Conservation (phyloP, 2,888 invertebrate species). For the Caenorhabditis drosophilae region DNA sequence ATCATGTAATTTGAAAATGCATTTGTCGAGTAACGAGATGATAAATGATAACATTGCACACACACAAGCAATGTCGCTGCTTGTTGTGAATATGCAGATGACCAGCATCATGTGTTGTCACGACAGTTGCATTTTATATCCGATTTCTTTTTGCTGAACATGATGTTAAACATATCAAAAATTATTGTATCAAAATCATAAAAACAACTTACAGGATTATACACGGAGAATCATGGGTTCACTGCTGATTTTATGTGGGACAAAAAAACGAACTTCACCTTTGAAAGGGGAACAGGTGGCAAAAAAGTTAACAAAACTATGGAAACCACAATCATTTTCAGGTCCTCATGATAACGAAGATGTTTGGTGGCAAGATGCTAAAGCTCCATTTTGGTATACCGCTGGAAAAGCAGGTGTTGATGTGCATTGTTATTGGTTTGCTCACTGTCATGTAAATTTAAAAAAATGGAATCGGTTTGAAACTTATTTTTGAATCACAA, state of each 20-base stretch:
- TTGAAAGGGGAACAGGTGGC: conserved; percentile 59
- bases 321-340: too few species aligned
- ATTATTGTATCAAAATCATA: neutral
- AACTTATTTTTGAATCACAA: conserved; percentile 1
- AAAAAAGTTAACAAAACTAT: too few species aligned
- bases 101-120: conserved; percentile 33
- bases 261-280: conserved; percentile 50
- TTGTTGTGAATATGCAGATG: conserved; percentile 16
- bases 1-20: too few species aligned
- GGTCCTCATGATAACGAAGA: conserved; percentile 61
- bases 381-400: conserved; percentile 68
- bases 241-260: conserved; percentile 69
- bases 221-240: conserved; percentile 68
- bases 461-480: neutral
- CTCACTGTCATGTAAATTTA: conserved; percentile 61
- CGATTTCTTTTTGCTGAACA: conserved; percentile 6
- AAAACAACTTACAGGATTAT: conserved; percentile 59
- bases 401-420: conserved; percentile 65
- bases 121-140: conserved; percentile 33
- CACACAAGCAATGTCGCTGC: neutral
- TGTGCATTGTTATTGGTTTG: conserved; percentile 67
- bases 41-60: conserved; percentile 29
- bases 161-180: neutral
- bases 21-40: too few species aligned
- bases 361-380: conserved; percentile 62